Conservation (phyloP, 2,888 invertebrate genomes). For the Bursaphelenchus okinawaensis region DNA sequence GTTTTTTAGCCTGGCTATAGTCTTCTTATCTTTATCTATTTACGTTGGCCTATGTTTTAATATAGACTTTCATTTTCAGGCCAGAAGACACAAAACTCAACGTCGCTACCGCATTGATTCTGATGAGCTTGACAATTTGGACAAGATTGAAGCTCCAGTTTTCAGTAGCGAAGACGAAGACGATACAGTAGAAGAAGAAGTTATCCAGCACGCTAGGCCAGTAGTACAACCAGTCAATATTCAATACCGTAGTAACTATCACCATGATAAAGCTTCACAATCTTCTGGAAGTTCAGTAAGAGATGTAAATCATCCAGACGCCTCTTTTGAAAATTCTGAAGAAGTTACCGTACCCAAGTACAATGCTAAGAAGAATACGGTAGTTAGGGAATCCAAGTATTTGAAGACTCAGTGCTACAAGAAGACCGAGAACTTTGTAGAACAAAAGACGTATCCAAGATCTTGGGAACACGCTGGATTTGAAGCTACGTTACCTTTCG, state of each 20-base stretch:
- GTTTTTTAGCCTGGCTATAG: not conserved
- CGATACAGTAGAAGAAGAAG: not conserved
- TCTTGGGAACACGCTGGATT: slow-evolving; percentile 48
- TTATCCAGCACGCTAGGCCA: not conserved
- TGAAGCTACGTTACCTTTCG: slow-evolving; percentile 51
- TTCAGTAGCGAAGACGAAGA: not conserved
- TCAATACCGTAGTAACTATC: not conserved
- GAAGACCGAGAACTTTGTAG: slow-evolving; percentile 18
- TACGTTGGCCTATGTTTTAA: not conserved
- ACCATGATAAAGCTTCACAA: not conserved
- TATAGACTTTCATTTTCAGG: not conserved
- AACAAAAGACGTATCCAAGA: slow-evolving; percentile 32
- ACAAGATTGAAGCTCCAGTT: not conserved
- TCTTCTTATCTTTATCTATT: not conserved
- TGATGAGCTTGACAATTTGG: not conserved
- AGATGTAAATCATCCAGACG: not conserved
- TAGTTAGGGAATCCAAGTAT: not conserved
- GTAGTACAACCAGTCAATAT: too few relatives aligned
- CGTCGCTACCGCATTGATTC: not conserved
- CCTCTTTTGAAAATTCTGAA: not conserved
- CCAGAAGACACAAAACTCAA: not conserved
- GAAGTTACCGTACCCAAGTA: not conserved
- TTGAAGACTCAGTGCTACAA: slow-evolving; percentile 6
- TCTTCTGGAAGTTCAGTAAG: not conserved
- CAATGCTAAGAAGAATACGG: not conserved